Evolutionary conservation across 2,113 vertebrate genomes (phyloP).

Genomic region (Arizona elegans): DNA sequence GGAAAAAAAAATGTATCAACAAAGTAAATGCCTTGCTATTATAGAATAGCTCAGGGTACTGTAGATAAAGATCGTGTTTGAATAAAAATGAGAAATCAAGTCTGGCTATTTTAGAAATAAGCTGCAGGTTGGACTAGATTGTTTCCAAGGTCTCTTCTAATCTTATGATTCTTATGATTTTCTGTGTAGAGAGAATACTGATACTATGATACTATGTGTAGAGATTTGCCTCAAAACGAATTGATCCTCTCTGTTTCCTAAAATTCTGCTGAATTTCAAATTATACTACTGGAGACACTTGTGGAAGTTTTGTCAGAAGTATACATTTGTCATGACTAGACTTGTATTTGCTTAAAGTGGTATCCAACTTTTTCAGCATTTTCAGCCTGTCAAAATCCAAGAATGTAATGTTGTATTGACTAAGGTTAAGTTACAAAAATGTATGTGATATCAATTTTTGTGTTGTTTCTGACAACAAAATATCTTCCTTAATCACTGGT

Average conservation of each 20-base stretch:
- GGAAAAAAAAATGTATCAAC: neutral
- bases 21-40: too few relatives aligned
- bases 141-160: neutral
- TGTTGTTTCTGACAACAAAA: neutral
- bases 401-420: neutral
- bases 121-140: neutral
- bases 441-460: neutral
- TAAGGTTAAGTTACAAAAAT: neutral
- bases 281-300: too few relatives aligned
- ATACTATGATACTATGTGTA: neutral
- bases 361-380: too few relatives aligned
- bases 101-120: neutral
- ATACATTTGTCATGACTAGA: too few relatives aligned
- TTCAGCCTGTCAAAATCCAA: neutral
- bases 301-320: too few relatives aligned
- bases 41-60: neutral
- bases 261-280: too few relatives aligned
- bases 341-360: too few relatives aligned
- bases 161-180: neutral
- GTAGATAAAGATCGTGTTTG: neutral
- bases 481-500: neutral
- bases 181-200: neutral
- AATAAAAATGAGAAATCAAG: neutral
- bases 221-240: neutral
- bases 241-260: too few relatives aligned